Base-by-base conservation (phyloP, 2,797 vertebrate species). In the Microctenopoma lineatum region DNA sequence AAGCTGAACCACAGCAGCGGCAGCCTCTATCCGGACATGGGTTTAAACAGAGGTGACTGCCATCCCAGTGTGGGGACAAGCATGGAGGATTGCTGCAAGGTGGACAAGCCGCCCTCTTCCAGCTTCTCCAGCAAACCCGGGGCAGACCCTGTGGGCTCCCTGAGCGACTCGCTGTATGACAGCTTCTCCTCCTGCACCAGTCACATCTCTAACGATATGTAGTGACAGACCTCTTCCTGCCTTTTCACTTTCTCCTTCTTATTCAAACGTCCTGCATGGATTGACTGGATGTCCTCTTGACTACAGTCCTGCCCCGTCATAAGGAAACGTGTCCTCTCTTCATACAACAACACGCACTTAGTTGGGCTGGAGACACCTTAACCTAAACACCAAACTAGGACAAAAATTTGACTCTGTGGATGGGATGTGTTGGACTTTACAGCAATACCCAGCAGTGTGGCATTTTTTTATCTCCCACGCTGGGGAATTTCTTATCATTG, bases 141-240 rank as follows among this genome's bases (percentile, higher is more conserved):
- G 0, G 10, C 51, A 25, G 95, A 96, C 74, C 92, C 94, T 5
- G 76, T 87, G 58, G 95, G 95, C 71, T 96, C 95, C 29, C 84
- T 96, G 79, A 96, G 95, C 0, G 95, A 97, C 89, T 97, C 96
- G 14, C 92, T 97, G 2, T 97, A 96, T 0, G 95, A 97, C 57
- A 96, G 96, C 78, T 96, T 97, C 92, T 97, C 96, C 65, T 96
- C 96, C 7, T 96, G 95, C 39, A 82, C 95, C 85, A 97, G 96
- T 74, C 96, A 96, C 79, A 94, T 91, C 77, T 97, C 96, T 38
- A 95, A 94, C 5, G 94, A 95, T 0, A 84, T 90, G 36, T 96
- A 94, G 91, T 65, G 66, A 75, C 18, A 3, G 21, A 15, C 38
- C 5, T 41, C 12, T 32, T n/a, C 60, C 45, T 53, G 53, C 18